A percentile compares a stretch with the other conserved stretches of the same genome.
These are phyloP conservation scores for Bursaphelenchus okinawaensis DNA, from an alignment of 2,888 invertebrate genomes.

Conservation along the genomic window DNA sequence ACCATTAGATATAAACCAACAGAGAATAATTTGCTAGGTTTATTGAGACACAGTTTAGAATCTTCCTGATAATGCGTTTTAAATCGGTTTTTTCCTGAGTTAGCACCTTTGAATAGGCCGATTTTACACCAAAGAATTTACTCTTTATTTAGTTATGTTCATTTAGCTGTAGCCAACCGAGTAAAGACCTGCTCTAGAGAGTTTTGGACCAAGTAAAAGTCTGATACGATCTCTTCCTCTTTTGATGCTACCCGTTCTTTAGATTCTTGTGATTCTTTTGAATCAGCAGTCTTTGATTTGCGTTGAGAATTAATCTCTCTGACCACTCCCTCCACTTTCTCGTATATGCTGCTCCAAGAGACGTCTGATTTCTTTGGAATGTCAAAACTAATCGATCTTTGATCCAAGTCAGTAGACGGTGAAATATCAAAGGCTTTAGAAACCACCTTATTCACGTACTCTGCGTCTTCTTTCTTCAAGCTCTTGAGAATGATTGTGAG, in stretches of 20 bases:
- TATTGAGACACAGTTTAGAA: too few species aligned
- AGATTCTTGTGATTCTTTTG: too few species aligned
- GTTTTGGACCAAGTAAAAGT: conserved; percentile 6
- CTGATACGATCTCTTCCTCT: background rate
- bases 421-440: background rate
- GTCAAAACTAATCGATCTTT: background rate
- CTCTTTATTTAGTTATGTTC: too few species aligned
- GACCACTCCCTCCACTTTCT: background rate
- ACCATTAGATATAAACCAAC: too few species aligned
- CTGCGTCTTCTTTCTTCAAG: background rate
- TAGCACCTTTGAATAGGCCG: too few species aligned
- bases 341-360: background rate
- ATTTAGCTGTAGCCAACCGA: background rate
- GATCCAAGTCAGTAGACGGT: background rate
- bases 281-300: too few species aligned
- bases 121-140: too few species aligned
- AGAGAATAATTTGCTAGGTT: too few species aligned
- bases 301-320: background rate
- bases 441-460: background rate
- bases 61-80: too few species aligned
- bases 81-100: too few species aligned
- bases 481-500: conserved; percentile 11
- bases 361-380: background rate
- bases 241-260: too few species aligned
- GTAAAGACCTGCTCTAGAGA: conserved; percentile 8